Conservation (phyloP, 2,797 vertebrate species). For the Lindbergichthys nudifrons region DNA sequence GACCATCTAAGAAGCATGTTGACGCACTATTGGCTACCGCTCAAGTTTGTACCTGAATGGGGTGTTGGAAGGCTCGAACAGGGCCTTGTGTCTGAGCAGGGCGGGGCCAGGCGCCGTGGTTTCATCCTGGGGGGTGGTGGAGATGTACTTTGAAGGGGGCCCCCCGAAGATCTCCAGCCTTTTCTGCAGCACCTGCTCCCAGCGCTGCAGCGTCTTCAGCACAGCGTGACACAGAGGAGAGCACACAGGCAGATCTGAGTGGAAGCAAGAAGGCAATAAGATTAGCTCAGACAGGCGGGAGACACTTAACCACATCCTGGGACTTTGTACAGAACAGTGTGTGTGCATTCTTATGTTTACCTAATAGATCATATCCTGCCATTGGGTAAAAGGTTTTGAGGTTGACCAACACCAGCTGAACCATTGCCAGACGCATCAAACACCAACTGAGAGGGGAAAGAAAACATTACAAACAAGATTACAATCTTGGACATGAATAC, state of each 20-base stretch:
- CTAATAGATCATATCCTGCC: slow-evolving; percentile 91
- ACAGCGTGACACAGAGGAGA: slow-evolving; percentile 94
- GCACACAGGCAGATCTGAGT: slow-evolving; percentile 93
- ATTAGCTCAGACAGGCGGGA: slow-evolving; percentile 36
- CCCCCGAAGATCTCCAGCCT: slow-evolving; percentile 93
- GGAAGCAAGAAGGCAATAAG: slow-evolving; percentile 11
- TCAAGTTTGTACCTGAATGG: slow-evolving; percentile 89
- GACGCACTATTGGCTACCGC: no score
- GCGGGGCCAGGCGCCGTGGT: slow-evolving; percentile 89
- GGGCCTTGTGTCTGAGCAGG: slow-evolving; percentile 94
- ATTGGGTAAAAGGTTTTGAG: slow-evolving; percentile 96
- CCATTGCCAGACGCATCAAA: slow-evolving; percentile 97
- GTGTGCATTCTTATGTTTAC: slow-evolving; percentile 59
- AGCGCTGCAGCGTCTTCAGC: slow-evolving; percentile 94
- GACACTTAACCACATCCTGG: slow-evolving; percentile 21
- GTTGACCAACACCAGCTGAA: slow-evolving; percentile 94
- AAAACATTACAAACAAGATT: slow-evolving; percentile 35
- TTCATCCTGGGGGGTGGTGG: slow-evolving; percentile 88
- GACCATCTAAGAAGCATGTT: no score
- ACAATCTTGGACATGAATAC: slow-evolving; percentile 13
- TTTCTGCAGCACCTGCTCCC: slow-evolving; percentile 96
- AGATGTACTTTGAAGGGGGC: slow-evolving; percentile 93
- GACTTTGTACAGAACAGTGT: slow-evolving; percentile 16
- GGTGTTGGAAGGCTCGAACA: slow-evolving; percentile 95
- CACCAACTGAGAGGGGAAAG: slow-evolving; percentile 89